A percentile compares a stretch with the other conserved stretches of the same genome.
Evolutionary conservation across 1,140 invertebrate genomes (phyloP).

Genomic region (Piezodorus guildinii): DNA sequence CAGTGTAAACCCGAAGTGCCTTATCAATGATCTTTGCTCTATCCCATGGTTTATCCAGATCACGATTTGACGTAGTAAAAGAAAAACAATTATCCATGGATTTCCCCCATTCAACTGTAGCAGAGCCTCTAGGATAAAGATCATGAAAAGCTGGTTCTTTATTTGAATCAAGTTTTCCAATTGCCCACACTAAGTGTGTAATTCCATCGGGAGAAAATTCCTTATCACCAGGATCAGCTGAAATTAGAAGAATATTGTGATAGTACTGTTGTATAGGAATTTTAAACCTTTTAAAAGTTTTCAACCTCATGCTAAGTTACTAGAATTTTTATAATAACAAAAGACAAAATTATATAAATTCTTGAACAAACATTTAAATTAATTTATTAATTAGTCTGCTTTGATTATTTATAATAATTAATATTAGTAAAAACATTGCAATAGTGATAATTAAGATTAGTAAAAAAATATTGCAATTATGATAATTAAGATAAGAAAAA

Average conservation of each 20-base stretch:
- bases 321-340: too few relatives aligned
- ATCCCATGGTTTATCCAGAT: constrained; percentile 53
- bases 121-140: constrained; percentile 57
- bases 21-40: constrained; percentile 64
- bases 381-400: too few relatives aligned
- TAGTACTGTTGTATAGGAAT: too few relatives aligned
- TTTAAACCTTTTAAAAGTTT: too few relatives aligned
- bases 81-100: constrained; percentile 52
- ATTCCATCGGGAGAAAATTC: constrained; percentile 52
- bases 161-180: constrained; percentile 64
- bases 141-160: constrained; percentile 76
- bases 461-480: too few relatives aligned
- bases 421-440: too few relatives aligned
- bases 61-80: constrained; percentile 43
- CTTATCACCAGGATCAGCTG: constrained; percentile 67
- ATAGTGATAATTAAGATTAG: too few relatives aligned
- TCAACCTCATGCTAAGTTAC: too few relatives aligned
- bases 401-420: too few relatives aligned
- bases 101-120: constrained; percentile 52
- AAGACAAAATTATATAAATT: too few relatives aligned
- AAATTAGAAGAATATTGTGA: constrained; percentile 6
- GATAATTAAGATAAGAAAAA: background rate
- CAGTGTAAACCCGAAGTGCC: constrained; percentile 60
- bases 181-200: constrained; percentile 69
- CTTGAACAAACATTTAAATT: too few relatives aligned